A percentile compares a stretch with the other conserved stretches of the same genome.
These are phyloP conservation scores for Cryptoprocta ferox DNA, from an alignment of 2,797 vertebrate genomes.

Conservation along the genomic window DNA sequence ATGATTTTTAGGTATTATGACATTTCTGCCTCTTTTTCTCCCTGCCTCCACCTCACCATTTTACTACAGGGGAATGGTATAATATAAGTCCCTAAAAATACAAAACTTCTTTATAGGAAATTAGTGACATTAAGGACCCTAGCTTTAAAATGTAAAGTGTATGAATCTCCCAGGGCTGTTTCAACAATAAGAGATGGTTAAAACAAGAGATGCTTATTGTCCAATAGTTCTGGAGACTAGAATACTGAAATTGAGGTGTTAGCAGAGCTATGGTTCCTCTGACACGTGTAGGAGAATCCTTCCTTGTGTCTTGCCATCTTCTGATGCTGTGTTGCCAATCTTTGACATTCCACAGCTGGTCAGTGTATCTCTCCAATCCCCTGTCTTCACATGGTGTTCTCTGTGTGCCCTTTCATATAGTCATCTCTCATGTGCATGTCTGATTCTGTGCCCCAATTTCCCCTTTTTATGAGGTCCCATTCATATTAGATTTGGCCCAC, in stretches of 20 bases:
- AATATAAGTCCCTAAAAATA: neutral
- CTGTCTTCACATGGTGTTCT: fast-evolving
- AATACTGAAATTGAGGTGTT: neutral
- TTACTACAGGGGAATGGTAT: neutral
- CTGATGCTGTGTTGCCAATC: neutral
- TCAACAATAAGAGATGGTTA: neutral
- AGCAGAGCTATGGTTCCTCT: neutral
- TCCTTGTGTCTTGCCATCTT: neutral
- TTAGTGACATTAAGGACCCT: neutral
- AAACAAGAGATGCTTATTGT: neutral
- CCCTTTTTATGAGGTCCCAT: neutral
- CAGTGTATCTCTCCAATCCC: neutral
- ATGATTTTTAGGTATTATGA: neutral
- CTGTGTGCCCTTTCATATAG: neutral
- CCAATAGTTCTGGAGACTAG: neutral
- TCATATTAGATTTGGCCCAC: neutral
- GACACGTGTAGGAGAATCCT: neutral
- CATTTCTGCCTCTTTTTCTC: neutral
- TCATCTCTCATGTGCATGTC: neutral
- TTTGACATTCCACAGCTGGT: neutral
- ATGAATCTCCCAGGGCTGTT: neutral
- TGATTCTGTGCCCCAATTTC: neutral
- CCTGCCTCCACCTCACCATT: neutral
- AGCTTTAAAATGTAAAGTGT: neutral
- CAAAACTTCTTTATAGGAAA: neutral